Evolutionary conservation across 2,797 vertebrate genomes (phyloP), one percentile per base, ranked within the genome.

Genomic region (Anabacerthia variegaticeps): DNA sequence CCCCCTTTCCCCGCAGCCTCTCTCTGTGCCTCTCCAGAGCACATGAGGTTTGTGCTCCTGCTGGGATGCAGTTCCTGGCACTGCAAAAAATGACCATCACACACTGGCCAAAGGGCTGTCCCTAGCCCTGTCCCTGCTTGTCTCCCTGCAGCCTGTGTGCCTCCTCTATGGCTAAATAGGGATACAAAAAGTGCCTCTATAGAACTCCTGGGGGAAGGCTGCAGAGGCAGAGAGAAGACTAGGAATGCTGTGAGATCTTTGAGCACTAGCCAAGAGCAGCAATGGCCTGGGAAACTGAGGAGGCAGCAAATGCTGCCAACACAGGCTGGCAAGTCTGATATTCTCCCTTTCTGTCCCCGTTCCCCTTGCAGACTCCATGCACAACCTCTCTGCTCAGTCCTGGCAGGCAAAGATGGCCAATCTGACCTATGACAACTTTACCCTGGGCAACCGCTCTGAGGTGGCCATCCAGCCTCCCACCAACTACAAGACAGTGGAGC

Each of bases 401-500:
- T 97, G 98, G 96, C 95, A 97, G 74, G 95, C 87, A 13, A 97
- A 85, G 59, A 98, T 98, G 98, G 97, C 97, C 6, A 98, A 98
- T 82, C 94, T 98, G 97, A 96, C 98, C 32, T 97, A 97, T 0
- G 98, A 97, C 88, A 98, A 98, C 10, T 92, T 98, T 97, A 95
- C 98, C 67, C 96, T 98, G 5, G 98, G 98, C 95, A 98, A 99
- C 61, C 97, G 6, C 93, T 98, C 98, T 0, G 97, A 98, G 23
- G 96, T 97, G n/a, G 92, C 75, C 43, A 69, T 97, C 26, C 97
- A 97, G 3, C 71, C 89, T 11, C 80, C 95, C 34, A 97, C 95
- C 44, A 98, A 97, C 96, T 99, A 99, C 62, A 99, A 99, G 96
- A 98, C 99, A 0, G 98, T 99, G 96, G 99, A 99, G 97, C 98